phyloP scores from a whole-genome alignment of 2,113 vertebrate species.

The Channa argus region DNA sequence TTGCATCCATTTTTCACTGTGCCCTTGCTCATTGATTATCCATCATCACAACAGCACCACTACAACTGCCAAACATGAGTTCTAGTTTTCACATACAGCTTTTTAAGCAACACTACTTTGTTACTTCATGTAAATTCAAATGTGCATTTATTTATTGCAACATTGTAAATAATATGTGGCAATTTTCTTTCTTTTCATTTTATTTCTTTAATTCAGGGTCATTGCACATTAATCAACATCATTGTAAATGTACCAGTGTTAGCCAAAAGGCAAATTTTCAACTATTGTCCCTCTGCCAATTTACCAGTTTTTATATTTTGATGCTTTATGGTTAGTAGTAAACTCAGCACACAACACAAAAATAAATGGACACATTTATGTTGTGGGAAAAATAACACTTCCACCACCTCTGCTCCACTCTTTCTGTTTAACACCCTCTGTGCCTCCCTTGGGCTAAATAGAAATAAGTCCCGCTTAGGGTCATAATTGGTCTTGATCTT shows the following conservation, averaged over 20 bases:
- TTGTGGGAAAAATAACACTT: slow-evolving; percentile 85
- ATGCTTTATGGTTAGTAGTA: slow-evolving; percentile 39
- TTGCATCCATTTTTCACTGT: slow-evolving; percentile 41
- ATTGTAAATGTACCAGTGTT: no score
- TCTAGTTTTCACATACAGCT: background rate
- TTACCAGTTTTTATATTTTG: slow-evolving; percentile 24
- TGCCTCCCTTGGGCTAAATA: slow-evolving; percentile 77
- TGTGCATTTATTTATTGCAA: slow-evolving; percentile 10
- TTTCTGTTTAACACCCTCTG: slow-evolving; percentile 69
- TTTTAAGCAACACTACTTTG: background rate
- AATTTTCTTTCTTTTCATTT: slow-evolving; percentile 3
- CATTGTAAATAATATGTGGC: background rate
- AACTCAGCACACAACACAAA: slow-evolving; percentile 58
- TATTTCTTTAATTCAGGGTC: no score
- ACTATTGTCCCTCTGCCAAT: background rate
- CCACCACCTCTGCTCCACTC: slow-evolving; percentile 80
- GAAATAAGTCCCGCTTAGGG: slow-evolving; percentile 93
- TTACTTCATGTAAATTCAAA: slow-evolving; percentile 1
- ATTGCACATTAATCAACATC: no score
- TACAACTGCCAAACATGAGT: slow-evolving; percentile 23
- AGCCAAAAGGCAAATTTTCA: no score
- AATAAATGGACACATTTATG: slow-evolving; percentile 77
- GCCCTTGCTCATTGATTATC: slow-evolving; percentile 54
- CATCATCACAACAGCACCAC: slow-evolving; percentile 38
- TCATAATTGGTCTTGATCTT: slow-evolving; percentile 98